A percentile compares a stretch with the other conserved stretches of the same genome.
Conservation (phyloP, 1,140 invertebrate genomes). For the Bombus picipes region DNA sequence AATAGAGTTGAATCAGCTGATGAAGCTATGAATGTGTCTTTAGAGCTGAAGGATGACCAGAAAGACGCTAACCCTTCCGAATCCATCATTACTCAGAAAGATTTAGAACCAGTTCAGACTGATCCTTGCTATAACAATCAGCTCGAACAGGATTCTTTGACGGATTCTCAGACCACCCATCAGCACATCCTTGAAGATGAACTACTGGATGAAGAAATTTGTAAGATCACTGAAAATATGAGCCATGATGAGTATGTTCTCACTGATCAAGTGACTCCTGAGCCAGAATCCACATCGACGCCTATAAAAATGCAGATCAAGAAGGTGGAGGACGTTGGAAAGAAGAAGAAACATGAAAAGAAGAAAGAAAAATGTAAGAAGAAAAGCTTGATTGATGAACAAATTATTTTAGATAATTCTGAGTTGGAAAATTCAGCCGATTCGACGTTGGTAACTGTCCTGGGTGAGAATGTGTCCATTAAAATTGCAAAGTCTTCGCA, state of each 20-base stretch:
- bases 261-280: slow-evolving; percentile 78
- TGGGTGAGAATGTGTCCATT: not conserved
- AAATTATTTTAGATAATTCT: slow-evolving; percentile 74
- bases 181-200: slow-evolving; percentile 76
- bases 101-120: not conserved
- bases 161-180: not conserved
- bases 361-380: slow-evolving; percentile 68
- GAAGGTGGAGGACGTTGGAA: slow-evolving; percentile 20
- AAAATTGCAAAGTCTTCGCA: not conserved
- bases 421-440: slow-evolving; percentile 7
- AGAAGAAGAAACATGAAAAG: slow-evolving; percentile 52
- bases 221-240: slow-evolving; percentile 82
- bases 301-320: slow-evolving; percentile 50
- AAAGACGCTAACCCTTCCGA: not conserved
- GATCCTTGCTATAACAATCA: not conserved
- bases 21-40: not conserved
- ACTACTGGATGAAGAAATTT: slow-evolving; percentile 80
- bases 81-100: not conserved
- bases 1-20: not conserved
- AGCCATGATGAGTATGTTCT: slow-evolving; percentile 81
- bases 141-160: slow-evolving; percentile 17
- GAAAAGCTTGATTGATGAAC: slow-evolving; percentile 73
- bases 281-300: slow-evolving; percentile 64
- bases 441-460: not conserved
- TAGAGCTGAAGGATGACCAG: not conserved